Conservation (phyloP, 2,797 vertebrate species). For the Sebastes matsubarae region DNA sequence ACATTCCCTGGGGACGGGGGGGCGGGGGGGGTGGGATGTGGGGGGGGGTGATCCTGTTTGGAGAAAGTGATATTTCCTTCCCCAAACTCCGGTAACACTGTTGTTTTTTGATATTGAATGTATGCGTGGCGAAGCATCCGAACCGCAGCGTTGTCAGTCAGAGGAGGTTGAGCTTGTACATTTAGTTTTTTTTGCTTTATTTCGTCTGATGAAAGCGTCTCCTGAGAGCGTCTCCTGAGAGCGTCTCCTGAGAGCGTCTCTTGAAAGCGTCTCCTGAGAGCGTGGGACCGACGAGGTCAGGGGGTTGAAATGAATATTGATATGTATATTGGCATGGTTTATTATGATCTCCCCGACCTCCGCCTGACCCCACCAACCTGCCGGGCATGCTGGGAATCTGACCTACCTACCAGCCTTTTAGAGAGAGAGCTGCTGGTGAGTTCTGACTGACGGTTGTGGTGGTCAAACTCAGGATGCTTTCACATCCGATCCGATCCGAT, state of each 20-base stretch:
- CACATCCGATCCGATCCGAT: too few species aligned
- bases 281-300: conserved; percentile 4
- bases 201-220: conserved; percentile 11
- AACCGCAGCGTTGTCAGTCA: conserved; percentile 37
- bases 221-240: too few species aligned
- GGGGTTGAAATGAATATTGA: conserved; percentile 36
- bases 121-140: conserved; percentile 55
- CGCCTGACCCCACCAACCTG: neutral
- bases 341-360: conserved; percentile 20
- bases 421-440: conserved; percentile 5
- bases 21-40: neutral
- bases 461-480: neutral
- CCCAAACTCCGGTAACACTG: conserved; percentile 72
- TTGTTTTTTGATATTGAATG: conserved; percentile 79
- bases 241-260: too few species aligned
- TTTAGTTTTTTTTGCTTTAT: neutral
- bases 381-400: conserved; percentile 25
- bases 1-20: conserved; percentile 63
- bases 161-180: conserved; percentile 14
- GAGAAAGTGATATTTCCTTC: conserved; percentile 33
- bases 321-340: conserved; percentile 59
- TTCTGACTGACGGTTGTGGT: neutral
- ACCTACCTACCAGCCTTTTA: neutral
- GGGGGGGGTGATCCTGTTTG: conserved; percentile 20
- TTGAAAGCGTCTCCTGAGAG: neutral